Conservation (phyloP, 2,113 vertebrate genomes). For the Romanogobio albipinnatus region DNA sequence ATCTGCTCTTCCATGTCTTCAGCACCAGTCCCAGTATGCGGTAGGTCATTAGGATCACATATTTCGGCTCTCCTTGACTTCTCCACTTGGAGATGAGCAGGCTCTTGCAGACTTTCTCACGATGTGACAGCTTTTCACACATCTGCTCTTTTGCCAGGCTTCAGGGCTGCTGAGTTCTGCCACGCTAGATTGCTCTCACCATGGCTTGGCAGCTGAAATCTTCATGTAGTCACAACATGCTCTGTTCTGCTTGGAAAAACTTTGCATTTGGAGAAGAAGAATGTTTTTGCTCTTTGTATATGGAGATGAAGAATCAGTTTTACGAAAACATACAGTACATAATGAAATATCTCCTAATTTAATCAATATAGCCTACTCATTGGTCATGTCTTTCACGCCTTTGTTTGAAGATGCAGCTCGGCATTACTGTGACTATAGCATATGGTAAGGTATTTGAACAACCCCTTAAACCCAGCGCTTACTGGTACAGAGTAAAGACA, state of each 20-base stretch:
- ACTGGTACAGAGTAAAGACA: not conserved
- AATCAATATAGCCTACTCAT: not conserved
- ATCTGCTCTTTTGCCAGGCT: constrained; percentile 46
- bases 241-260: not conserved
- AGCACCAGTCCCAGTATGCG: constrained; percentile 19
- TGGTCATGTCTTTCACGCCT: not conserved
- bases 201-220: constrained; percentile 19
- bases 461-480: not conserved
- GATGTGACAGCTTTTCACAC: constrained; percentile 38
- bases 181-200: constrained; percentile 35
- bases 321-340: not conserved
- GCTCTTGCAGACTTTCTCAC: constrained; percentile 37
- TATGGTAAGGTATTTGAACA: not conserved
- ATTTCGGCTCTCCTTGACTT: constrained; percentile 65
- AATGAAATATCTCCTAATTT: not conserved
- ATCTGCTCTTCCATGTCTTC: constrained; percentile 26
- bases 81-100: constrained; percentile 13
- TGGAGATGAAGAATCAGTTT: not conserved
- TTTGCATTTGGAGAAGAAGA: not conserved
- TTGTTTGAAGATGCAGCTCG: not conserved
- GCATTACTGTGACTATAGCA: not conserved
- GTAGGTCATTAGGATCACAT: constrained; percentile 62
- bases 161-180: constrained; percentile 24
- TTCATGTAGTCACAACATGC: constrained; percentile 34
- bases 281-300: not conserved